Evolutionary conservation across 1,140 invertebrate species (phyloP).

Genomic region (Pseudomyrmex concolor): DNA sequence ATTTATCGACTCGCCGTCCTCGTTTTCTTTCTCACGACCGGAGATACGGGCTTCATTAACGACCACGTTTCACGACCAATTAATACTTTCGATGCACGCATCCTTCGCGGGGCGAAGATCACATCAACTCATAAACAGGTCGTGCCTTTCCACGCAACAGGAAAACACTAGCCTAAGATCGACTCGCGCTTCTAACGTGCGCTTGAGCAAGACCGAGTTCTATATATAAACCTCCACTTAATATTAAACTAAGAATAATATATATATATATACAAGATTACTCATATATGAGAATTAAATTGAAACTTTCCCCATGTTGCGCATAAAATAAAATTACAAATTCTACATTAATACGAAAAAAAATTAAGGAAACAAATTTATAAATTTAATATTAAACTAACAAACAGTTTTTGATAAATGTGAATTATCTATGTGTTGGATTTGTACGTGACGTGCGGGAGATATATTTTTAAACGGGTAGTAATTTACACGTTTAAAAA

Average conservation of each 20-base stretch:
- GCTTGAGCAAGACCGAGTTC: constrained; percentile 8
- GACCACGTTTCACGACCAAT: constrained; percentile 23
- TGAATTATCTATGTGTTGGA: no score
- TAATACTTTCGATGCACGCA: constrained; percentile 46
- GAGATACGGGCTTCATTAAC: constrained; percentile 26
- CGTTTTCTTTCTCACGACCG: constrained; percentile 22
- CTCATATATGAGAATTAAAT: no score
- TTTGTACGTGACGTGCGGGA: no score
- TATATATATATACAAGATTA: background rate
- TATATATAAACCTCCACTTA: background rate
- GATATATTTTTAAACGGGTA: no score
- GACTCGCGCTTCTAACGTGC: background rate
- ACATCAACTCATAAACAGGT: background rate
- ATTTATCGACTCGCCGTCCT: constrained; percentile 23
- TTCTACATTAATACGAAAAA: no score
- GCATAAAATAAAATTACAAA: no score
- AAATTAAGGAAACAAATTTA: no score
- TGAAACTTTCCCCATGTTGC: no score
- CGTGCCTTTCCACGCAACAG: constrained; percentile 20
- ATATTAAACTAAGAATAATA: background rate
- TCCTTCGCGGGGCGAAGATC: constrained; percentile 32
- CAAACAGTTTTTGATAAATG: no score
- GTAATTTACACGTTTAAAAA: no score
- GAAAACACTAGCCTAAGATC: constrained; percentile 23
- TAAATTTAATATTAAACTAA: no score